A percentile compares a stretch with the other conserved stretches of the same genome.
These are phyloP conservation scores for Eupeodes luniger DNA, from an alignment of 2,888 invertebrate genomes.

Conservation along the genomic window DNA sequence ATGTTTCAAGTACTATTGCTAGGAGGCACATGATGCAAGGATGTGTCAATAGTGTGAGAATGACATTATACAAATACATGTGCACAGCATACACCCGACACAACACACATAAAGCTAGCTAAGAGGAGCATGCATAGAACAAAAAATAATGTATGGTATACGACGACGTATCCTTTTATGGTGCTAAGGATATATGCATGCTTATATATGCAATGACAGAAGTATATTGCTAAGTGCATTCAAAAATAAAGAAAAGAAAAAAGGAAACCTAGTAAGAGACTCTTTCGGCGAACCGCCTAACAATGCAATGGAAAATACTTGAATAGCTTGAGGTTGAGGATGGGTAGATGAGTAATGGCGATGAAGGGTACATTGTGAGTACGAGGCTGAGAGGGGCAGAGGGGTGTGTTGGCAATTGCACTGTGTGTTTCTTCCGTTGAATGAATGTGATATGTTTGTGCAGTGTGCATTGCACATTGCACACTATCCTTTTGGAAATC, in stretches of 20 bases:
- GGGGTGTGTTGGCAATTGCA: neutral
- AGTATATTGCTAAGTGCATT: constrained; percentile 73
- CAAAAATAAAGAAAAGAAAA: constrained; percentile 29
- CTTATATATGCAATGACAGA: constrained; percentile 42
- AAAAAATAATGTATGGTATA: neutral
- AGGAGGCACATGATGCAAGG: constrained; percentile 67
- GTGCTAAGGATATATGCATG: constrained; percentile 24
- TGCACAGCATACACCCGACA: too few species aligned
- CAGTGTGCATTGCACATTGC: neutral
- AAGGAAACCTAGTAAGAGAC: constrained; percentile 60
- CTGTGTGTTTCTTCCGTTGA: constrained; percentile 10
- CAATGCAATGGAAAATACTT: constrained; percentile 68
- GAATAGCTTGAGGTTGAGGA: constrained; percentile 44
- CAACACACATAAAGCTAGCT: neutral
- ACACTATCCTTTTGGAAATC: constrained; percentile 6
- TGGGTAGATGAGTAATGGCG: neutral
- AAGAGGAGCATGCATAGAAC: neutral
- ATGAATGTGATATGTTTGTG: constrained; percentile 50
- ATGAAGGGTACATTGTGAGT: too few species aligned
- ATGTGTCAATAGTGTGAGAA: constrained; percentile 70
- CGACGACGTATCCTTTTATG: constrained; percentile 50
- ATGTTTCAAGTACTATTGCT: constrained; percentile 73
- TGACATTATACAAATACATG: constrained; percentile 10
- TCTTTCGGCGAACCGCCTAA: constrained; percentile 75
- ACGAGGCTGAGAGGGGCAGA: neutral